Base-by-base conservation (phyloP, 2,888 invertebrate species). In the Uropetala carovei region DNA sequence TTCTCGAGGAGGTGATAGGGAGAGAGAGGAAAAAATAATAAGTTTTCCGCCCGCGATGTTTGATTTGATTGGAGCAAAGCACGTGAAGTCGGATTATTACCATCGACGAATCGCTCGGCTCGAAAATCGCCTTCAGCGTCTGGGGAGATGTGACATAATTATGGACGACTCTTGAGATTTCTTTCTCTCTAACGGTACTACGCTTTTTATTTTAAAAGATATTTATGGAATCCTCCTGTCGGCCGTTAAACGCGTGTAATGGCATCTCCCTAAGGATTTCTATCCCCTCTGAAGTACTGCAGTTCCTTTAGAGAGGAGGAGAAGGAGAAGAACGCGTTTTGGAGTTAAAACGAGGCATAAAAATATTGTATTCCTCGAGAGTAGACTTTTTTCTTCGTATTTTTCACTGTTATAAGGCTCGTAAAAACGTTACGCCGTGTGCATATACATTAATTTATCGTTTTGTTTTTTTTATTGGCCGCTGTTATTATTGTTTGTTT, bases 401-500 rank as follows among this genome's bases (percentile, higher is more conserved):
- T 75, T 75, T 75, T 75, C 22, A 22, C 75, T 22, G 11, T 27
- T 14, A 75, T 75, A 75, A 75, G 75, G 11, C 27, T 75, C 75
- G 75, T 75, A 75, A 75, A 75, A 75, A 75, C 75, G 27, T 75
- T 75, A 27, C 75, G 75, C 22, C 27, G 22, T 75, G 27, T 27
- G 27, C 75, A 14, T 27, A 75, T 75, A 27, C 75, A 75, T n/a
- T 75, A 75, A 75, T 75, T 75, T 75, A 75, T 27, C 75, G 14
- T 27, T 27, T 75, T 27, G 75, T 27, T 16, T n/a, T 75, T 68
- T 75, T 75, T 75, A 75, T 75, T 9, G 27, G 7, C 27, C 75
- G 18, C 27, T 14, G 75, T 75, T 75, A 75, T 75, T 27, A 75
- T 75, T 75, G 75, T 75, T 75, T 75, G 75, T 75, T 75, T 75